Evolutionary conservation across 2,113 vertebrate genomes (phyloP).

Genomic region (Rafetus swinhoei): DNA sequence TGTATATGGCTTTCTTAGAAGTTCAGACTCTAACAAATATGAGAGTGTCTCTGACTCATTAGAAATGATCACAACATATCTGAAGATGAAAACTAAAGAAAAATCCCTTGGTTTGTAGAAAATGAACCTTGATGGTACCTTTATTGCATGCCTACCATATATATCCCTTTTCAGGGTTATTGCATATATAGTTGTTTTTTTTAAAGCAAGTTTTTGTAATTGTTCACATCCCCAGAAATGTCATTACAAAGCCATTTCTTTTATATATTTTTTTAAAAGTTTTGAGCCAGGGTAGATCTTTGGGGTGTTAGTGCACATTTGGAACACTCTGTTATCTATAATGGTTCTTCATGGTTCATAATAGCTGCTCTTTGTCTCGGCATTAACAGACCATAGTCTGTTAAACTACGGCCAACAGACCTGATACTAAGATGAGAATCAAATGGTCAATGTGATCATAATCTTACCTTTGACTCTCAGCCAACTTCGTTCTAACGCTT

Average conservation of each 20-base stretch:
- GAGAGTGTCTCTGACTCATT: not conserved
- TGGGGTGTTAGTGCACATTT: not conserved
- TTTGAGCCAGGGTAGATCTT: not conserved
- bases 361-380: not conserved
- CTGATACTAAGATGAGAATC: not conserved
- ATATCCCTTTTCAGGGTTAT: not conserved
- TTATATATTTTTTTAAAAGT: not conserved
- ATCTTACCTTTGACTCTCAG: constrained; percentile 37
- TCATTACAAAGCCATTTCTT: not conserved
- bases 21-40: not conserved
- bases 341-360: not conserved
- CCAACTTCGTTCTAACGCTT: constrained; percentile 37
- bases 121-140: not conserved
- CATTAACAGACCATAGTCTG: not conserved
- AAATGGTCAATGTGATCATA: constrained; percentile 1
- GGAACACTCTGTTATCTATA: not conserved
- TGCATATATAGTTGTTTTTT: not conserved
- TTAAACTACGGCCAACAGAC: not conserved
- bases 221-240: not conserved
- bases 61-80: not conserved
- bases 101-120: not conserved
- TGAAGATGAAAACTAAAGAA: not conserved
- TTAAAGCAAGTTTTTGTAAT: not conserved
- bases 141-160: not conserved
- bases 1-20: not conserved